phyloP scores from a whole-genome alignment of 2,888 invertebrate species.

The Ceraclea dissimilis region DNA sequence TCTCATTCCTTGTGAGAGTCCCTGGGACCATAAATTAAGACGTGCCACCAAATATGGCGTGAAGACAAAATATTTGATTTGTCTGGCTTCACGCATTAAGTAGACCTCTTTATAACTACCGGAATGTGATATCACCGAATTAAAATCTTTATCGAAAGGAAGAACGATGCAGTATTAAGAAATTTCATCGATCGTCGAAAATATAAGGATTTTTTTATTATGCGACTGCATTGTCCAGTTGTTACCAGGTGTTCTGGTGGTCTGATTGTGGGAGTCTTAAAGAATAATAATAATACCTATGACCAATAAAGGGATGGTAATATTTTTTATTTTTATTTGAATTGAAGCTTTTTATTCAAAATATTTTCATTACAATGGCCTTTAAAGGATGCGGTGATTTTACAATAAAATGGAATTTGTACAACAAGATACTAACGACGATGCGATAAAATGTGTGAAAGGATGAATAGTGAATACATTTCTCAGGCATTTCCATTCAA shows the following conservation, averaged over 20 bases:
- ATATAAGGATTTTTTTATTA: background rate
- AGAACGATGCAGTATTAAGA: background rate
- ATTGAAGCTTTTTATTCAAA: background rate
- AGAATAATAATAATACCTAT: slow-evolving; percentile 1
- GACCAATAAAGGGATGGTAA: background rate
- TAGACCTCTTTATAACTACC: background rate
- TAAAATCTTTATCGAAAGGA: background rate
- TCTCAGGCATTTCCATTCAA: too few relatives aligned
- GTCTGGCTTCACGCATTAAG: slow-evolving; percentile 16
- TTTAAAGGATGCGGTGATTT: background rate
- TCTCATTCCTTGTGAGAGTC: background rate
- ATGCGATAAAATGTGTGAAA: too few relatives aligned
- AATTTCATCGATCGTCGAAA: background rate
- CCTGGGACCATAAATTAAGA: slow-evolving; percentile 9
- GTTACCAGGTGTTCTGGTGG: background rate
- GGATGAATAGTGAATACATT: too few relatives aligned
- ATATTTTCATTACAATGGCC: background rate
- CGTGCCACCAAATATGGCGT: slow-evolving; percentile 20
- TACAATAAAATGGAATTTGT: background rate
- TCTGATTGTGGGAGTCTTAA: slow-evolving; percentile 6
- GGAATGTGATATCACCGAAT: slow-evolving; percentile 1
- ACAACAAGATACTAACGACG: background rate
- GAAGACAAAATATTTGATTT: slow-evolving; percentile 24
- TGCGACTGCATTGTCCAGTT: background rate
- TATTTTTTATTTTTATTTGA: background rate